These are phyloP conservation scores for Zaprionus camerounensis DNA, from an alignment of 1,140 invertebrate genomes.

Conservation along the genomic window DNA sequence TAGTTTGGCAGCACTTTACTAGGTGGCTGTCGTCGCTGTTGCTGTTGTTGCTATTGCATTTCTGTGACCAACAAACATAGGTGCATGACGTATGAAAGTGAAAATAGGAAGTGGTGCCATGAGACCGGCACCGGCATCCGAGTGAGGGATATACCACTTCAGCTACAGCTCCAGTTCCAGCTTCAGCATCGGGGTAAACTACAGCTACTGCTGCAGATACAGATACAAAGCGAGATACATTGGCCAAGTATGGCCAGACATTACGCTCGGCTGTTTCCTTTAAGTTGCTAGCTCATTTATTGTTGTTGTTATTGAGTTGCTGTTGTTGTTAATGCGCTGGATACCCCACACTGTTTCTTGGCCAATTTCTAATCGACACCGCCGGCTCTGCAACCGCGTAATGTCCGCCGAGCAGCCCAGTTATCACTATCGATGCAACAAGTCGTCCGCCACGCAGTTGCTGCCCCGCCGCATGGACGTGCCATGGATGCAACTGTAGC, in stretches of 20 bases:
- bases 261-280: slow-evolving; percentile 65
- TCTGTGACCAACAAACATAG: slow-evolving; percentile 43
- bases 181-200: background rate
- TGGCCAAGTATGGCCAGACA: slow-evolving; percentile 69
- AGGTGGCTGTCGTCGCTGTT: slow-evolving; percentile 27
- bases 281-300: slow-evolving; percentile 56
- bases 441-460: slow-evolving; percentile 43
- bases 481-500: slow-evolving; percentile 9
- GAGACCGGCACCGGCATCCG: slow-evolving; percentile 59
- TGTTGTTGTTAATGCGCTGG: slow-evolving; percentile 43
- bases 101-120: slow-evolving; percentile 78
- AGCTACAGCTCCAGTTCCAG: slow-evolving; percentile 19
- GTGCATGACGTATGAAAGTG: slow-evolving; percentile 74
- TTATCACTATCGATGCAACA: slow-evolving; percentile 41
- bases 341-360: slow-evolving; percentile 66
- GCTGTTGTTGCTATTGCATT: slow-evolving; percentile 57
- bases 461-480: slow-evolving; percentile 11
- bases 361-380: slow-evolving; percentile 73
- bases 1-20: slow-evolving; percentile 43
- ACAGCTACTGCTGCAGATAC: slow-evolving; percentile 16
- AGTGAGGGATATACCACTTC: slow-evolving; percentile 25
- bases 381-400: slow-evolving; percentile 50
- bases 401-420: slow-evolving; percentile 35
- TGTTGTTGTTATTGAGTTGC: slow-evolving; percentile 32
- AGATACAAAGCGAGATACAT: slow-evolving; percentile 46